Conservation (phyloP, 1,140 invertebrate species). For the Neotoxoptera formosana region DNA sequence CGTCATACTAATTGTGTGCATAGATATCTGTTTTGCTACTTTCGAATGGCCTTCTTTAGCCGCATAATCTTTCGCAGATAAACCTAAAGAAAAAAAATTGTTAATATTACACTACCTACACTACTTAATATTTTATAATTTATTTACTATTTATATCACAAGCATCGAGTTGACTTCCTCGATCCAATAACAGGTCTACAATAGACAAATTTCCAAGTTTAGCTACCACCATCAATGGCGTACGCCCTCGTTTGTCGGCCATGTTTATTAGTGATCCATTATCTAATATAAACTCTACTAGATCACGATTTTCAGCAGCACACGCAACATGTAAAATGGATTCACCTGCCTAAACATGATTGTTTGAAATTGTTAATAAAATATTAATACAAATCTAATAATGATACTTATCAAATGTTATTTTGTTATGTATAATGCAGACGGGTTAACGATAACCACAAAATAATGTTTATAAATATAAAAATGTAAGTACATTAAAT, state of each 20-base stretch:
- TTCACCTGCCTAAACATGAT: conserved; percentile 60
- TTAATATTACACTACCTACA: conserved; percentile 3
- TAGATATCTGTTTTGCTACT: conserved; percentile 47
- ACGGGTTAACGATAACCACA: not conserved
- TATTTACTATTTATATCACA: conserved; percentile 62
- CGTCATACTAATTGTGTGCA: conserved; percentile 56
- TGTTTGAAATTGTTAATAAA: not conserved
- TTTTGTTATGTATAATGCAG: too few species aligned
- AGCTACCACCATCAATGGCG: conserved; percentile 69
- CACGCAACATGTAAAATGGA: conserved; percentile 61
- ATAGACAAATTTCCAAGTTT: conserved; percentile 63
- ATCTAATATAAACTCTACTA: conserved; percentile 69
- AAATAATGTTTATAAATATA: not conserved
- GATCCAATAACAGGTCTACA: conserved; percentile 62
- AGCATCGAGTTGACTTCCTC: conserved; percentile 61
- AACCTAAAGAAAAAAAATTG: conserved; percentile 60
- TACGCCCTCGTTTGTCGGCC: conserved; percentile 68
- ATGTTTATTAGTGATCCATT: conserved; percentile 69
- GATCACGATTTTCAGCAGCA: conserved; percentile 63
- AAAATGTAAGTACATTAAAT: not conserved
- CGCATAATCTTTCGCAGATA: conserved; percentile 63
- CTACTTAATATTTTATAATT: not conserved
- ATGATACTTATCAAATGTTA: conserved; percentile 32
- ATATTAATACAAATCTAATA: not conserved
- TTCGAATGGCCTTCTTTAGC: conserved; percentile 61